Conservation (phyloP, 2,797 vertebrate genomes). For the Hippocampus kuda region DNA sequence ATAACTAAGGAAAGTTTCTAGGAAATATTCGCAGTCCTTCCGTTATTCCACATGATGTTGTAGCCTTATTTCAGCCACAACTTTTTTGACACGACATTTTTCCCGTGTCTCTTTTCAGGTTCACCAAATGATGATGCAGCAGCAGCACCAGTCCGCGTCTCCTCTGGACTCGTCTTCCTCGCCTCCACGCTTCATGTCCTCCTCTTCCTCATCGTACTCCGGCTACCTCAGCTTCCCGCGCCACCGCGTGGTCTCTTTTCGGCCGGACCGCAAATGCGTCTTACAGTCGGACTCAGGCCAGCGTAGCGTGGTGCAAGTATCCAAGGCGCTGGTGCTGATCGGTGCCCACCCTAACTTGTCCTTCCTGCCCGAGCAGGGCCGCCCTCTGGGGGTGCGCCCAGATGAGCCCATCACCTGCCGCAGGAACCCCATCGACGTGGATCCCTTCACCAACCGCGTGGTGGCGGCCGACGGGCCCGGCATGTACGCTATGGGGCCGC, state of each 20-base stretch:
- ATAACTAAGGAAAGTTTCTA: no score
- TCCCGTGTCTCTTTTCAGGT: slow-evolving; percentile 32
- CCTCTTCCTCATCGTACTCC: slow-evolving; percentile 49
- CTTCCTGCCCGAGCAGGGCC: slow-evolving; percentile 57
- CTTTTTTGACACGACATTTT: neutral
- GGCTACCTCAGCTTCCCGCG: slow-evolving; percentile 71
- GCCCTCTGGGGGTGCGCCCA: slow-evolving; percentile 38
- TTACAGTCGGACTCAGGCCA: slow-evolving; percentile 57
- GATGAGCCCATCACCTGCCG: slow-evolving; percentile 62
- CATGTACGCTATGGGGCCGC: slow-evolving; percentile 72
- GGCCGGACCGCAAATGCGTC: slow-evolving; percentile 61
- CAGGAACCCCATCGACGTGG: slow-evolving; percentile 66
- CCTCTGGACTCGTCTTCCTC: neutral
- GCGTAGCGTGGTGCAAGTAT: slow-evolving; percentile 57
- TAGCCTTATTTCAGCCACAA: neutral
- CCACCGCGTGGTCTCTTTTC: slow-evolving; percentile 58
- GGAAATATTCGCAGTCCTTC: no score
- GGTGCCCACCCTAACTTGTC: slow-evolving; percentile 70
- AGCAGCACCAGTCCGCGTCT: slow-evolving; percentile 46
- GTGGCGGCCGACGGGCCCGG: slow-evolving; percentile 49
- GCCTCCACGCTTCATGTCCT: neutral
- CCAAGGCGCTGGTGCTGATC: slow-evolving; percentile 70
- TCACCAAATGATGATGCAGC: slow-evolving; percentile 77
- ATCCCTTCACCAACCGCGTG: slow-evolving; percentile 64
- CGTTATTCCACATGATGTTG: no score